A percentile compares a stretch with the other conserved stretches of the same genome.
These are phyloP conservation scores for Mormyrops boulengeri DNA, from an alignment of 2,797 vertebrate genomes.

Conservation along the genomic window DNA sequence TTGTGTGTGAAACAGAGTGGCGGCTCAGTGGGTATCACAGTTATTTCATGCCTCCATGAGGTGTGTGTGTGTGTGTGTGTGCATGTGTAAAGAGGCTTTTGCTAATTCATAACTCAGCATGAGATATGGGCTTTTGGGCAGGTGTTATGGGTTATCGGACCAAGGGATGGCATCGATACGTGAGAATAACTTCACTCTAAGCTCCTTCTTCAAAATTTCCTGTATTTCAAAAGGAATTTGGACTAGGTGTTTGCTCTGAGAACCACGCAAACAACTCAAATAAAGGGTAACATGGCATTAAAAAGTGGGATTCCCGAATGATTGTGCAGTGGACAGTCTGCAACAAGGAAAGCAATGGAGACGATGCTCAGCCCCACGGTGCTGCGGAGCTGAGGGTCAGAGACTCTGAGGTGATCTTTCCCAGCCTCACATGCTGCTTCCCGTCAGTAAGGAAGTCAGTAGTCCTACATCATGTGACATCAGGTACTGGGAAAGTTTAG, in stretches of 20 bases:
- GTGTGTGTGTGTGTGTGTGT: background rate
- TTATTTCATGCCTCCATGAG: background rate
- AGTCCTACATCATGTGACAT: background rate
- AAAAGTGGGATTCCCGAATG: background rate
- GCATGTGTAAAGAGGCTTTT: background rate
- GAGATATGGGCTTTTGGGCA: background rate
- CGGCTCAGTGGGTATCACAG: background rate
- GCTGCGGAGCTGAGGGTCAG: background rate
- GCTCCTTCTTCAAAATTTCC: background rate
- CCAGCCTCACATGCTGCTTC: background rate
- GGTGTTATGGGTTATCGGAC: background rate
- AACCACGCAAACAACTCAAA: background rate
- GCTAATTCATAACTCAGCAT: background rate
- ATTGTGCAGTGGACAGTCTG: background rate
- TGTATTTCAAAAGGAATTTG: background rate
- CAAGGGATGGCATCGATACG: background rate
- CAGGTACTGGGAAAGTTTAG: background rate
- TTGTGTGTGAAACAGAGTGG: background rate
- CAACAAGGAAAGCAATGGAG: background rate
- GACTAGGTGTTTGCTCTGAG: background rate
- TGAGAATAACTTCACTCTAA: background rate
- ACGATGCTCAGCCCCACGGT: background rate
- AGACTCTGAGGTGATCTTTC: background rate
- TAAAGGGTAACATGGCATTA: background rate
- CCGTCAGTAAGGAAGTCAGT: background rate